phyloP scores from a whole-genome alignment of 2,113 vertebrate genomes.

The Carettochelys insculpta region DNA sequence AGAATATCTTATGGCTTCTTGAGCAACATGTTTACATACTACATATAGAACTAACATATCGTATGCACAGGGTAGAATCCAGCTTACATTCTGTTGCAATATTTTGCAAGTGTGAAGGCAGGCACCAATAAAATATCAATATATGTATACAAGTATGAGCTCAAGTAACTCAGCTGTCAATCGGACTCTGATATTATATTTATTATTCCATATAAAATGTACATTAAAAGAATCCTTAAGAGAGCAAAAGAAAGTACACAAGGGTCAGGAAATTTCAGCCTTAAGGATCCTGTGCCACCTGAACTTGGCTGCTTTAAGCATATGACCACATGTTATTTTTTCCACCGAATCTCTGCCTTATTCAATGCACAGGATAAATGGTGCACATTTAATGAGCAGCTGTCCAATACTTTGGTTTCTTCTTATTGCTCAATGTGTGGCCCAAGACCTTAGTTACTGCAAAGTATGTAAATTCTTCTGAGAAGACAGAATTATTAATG shows the following conservation, averaged over 20 bases:
- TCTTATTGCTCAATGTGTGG: background rate
- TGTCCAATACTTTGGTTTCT: background rate
- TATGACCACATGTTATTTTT: background rate
- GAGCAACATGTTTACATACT: too few species aligned
- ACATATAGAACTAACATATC: too few species aligned
- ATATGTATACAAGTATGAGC: background rate
- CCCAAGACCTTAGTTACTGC: background rate
- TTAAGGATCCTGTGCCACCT: background rate
- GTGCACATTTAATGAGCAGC: background rate
- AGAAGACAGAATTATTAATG: background rate
- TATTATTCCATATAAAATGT: background rate
- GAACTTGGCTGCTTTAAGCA: background rate
- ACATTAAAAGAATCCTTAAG: background rate
- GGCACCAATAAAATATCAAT: background rate
- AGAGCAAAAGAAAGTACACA: background rate
- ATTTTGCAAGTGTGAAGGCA: too few species aligned
- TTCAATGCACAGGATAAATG: background rate
- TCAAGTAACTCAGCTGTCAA: rapidly evolving
- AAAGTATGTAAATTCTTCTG: background rate
- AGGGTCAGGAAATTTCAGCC: background rate
- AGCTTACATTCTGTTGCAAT: too few species aligned
- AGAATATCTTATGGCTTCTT: too few species aligned
- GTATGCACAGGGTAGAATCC: too few species aligned
- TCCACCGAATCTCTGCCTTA: background rate
- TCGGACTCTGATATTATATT: background rate